Percentiles rank a stretch among this genome's conserved stretches.
These are phyloP conservation scores for Parasteatoda tepidariorum DNA, from an alignment of 1,140 invertebrate genomes.

Conservation along the genomic window DNA sequence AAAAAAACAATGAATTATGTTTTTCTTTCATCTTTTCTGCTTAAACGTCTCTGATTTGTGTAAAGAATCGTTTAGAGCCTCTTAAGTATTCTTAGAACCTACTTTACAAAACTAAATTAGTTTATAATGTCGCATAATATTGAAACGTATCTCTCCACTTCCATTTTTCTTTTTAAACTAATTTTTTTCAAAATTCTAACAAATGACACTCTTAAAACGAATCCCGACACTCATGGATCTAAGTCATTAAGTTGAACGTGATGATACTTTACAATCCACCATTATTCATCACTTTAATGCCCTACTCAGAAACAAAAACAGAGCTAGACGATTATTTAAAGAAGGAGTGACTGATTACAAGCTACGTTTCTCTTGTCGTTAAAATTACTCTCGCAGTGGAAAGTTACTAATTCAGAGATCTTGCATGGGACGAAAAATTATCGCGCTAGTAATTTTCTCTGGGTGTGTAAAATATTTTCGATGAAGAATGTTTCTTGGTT, in stretches of 20 bases:
- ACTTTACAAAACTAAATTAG: too few relatives aligned
- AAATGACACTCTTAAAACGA: not conserved
- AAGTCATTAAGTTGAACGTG: conserved; percentile 40
- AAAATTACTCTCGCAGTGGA: conserved; percentile 13
- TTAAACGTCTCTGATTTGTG: too few relatives aligned
- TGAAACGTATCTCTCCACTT: too few relatives aligned
- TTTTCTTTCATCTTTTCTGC: too few relatives aligned
- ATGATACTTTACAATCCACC: conserved; percentile 34
- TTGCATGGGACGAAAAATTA: not conserved
- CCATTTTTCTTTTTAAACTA: too few relatives aligned
- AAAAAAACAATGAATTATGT: too few relatives aligned
- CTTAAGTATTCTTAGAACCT: too few relatives aligned
- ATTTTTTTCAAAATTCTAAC: not conserved
- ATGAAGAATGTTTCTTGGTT: too few relatives aligned
- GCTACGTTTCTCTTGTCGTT: conserved; percentile 29
- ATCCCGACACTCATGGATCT: not conserved
- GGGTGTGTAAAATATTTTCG: conserved; percentile 14
- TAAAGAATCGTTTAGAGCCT: too few relatives aligned
- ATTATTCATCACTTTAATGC: conserved; percentile 46
- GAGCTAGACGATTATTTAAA: conserved; percentile 21
- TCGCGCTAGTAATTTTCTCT: conserved; percentile 16
- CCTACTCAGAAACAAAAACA: conserved; percentile 35
- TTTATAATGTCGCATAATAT: too few relatives aligned
- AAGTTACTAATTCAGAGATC: conserved; percentile 6
- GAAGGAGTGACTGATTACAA: conserved; percentile 49